These are phyloP conservation scores for Agrochola circellaris DNA, from an alignment of 2,888 invertebrate species.

Conservation along the genomic window DNA sequence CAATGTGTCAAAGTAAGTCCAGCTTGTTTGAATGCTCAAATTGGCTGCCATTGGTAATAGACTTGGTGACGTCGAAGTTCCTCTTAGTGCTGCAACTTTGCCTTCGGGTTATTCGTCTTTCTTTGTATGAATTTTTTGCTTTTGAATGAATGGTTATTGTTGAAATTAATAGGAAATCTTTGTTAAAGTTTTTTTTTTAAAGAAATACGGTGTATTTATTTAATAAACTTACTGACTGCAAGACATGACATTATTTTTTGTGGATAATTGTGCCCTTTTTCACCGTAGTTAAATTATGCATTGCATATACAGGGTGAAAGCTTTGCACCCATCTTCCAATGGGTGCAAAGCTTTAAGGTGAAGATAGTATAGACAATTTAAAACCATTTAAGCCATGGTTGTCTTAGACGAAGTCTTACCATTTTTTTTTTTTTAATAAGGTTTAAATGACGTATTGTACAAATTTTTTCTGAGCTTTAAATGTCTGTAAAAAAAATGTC, in stretches of 20 bases:
- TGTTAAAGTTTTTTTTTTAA: neutral
- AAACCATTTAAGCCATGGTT: no score
- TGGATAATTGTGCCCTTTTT: neutral
- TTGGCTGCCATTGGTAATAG: conserved; percentile 19
- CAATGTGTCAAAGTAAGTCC: conserved; percentile 15
- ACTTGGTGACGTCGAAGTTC: conserved; percentile 12
- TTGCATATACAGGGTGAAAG: no score
- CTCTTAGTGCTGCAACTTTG: conserved; percentile 2
- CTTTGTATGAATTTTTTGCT: neutral
- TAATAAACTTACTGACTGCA: neutral
- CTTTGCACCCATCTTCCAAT: no score
- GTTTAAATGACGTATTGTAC: no score
- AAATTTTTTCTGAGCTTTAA: no score
- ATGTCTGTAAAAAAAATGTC: no score
- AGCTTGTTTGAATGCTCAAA: conserved; percentile 20
- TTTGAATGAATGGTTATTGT: conserved; percentile 5
- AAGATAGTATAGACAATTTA: no score
- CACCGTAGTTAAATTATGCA: neutral
- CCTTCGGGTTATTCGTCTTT: neutral
- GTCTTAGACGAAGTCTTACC: no score
- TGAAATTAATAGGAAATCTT: neutral
- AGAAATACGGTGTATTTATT: neutral
- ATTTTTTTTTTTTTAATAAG: no score
- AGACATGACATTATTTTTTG: neutral
- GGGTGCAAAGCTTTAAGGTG: no score